Evolutionary conservation across 2,888 invertebrate species (phyloP), one percentile per base, ranked within the genome.

Genomic region (Cremastinae sp.): DNA sequence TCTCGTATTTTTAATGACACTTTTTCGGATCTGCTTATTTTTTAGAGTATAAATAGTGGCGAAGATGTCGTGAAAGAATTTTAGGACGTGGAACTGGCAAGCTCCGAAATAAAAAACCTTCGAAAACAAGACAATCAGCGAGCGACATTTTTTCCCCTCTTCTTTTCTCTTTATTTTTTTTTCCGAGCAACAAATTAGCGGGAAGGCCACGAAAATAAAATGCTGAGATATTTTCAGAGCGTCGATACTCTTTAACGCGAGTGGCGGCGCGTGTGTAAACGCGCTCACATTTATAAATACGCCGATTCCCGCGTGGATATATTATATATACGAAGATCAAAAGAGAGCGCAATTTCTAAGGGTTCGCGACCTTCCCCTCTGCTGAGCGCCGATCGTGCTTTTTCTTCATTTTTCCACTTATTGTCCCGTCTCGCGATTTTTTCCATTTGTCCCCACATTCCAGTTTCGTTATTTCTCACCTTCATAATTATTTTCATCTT

Each of bases 271-370:
- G 58, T 28, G 28, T 28, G 28, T 5, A 28, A 2, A 5, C 28
- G 5, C 28, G 28, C 5, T 28, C 28, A 28, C 28, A 28, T 28
- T 28, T 5, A 28, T 28, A 28, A 5, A 28, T 28, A 28, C 10
- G 14, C 34, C 36, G 53, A 62, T 61, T 64, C 34, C 45, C 41
- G 28, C 36, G 45, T 5, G 28, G 28, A 34, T 45, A 36, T 41
- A 66, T 58, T 2, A 34, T 45, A 36, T 41, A 66, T 58, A 41
- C 36, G 49, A 59, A 75, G 70, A 71, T 75, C 75, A 71, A 75
- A 75, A 49, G 54, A 66, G 71, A 69, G 49, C 49, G 61, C 61
- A 53, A 71, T 75, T 75, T 75, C 70, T 66, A 66, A 66, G 71
- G 75, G 71, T 62, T 71, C 58, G 61, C 61, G 65, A 56, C 59